Conservation (phyloP, 2,113 vertebrate species). For the Centropus bengalensis region DNA sequence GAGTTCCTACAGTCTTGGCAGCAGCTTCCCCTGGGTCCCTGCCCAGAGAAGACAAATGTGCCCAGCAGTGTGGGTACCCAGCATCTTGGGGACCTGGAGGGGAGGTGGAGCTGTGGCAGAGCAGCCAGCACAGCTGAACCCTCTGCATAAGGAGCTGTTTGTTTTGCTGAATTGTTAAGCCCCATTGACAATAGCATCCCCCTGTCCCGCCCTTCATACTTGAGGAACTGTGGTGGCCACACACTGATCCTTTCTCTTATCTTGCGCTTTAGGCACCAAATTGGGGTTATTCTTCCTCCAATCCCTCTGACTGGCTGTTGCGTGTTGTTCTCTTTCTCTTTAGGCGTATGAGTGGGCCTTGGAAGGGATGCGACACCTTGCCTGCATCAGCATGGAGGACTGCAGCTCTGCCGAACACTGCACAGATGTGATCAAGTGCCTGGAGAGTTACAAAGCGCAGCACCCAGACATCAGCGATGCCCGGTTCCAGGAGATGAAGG, state of each 20-base stretch:
- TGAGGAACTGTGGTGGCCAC: background rate
- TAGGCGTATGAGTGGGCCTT: slow-evolving; percentile 84
- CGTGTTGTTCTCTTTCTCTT: background rate
- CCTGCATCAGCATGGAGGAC: slow-evolving; percentile 81
- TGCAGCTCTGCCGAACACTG: slow-evolving; percentile 72
- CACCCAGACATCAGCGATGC: slow-evolving; percentile 78
- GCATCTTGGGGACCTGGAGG: background rate
- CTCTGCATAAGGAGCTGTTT: slow-evolving; percentile 51
- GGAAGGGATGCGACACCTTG: slow-evolving; percentile 83
- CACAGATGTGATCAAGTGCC: slow-evolving; percentile 63
- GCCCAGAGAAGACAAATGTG: background rate
- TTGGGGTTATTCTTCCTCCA: background rate
- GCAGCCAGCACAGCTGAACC: slow-evolving; percentile 52
- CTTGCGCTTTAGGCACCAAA: background rate
- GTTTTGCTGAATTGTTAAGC: slow-evolving; percentile 39
- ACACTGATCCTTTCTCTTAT: slow-evolving; percentile 48
- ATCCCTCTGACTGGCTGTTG: background rate
- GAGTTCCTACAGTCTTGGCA: background rate
- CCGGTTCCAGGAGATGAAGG: slow-evolving; percentile 87
- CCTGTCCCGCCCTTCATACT: background rate
- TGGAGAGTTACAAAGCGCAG: slow-evolving; percentile 79
- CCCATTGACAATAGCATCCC: slow-evolving; percentile 5
- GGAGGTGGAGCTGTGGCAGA: background rate
- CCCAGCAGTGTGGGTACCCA: background rate
- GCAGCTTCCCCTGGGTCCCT: background rate